Conservation (phyloP, 2,888 invertebrate genomes). For the Eupithecia abbreviata region DNA sequence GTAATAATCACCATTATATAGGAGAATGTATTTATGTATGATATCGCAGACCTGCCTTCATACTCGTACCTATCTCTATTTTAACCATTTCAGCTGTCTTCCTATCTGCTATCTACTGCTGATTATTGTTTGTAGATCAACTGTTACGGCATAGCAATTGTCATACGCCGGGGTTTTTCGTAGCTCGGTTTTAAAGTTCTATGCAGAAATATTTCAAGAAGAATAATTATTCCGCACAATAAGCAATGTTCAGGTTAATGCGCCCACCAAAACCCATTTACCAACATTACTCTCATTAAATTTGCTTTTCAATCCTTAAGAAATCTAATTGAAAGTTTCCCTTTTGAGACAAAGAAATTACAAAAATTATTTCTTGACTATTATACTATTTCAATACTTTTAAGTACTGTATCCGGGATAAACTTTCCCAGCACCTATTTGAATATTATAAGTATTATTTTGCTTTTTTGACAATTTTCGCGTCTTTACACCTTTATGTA, state of each 20-base stretch:
- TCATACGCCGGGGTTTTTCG: background rate
- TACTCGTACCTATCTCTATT: too few species aligned
- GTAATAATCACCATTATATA: too few species aligned
- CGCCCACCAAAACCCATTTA: constrained; percentile 31
- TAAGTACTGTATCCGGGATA: constrained; percentile 21
- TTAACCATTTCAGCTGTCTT: too few species aligned
- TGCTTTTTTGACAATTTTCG: too few species aligned
- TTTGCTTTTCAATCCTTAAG: constrained; percentile 36
- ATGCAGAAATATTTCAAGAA: background rate
- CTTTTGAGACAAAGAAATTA: constrained; percentile 39
- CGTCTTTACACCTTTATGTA: too few species aligned
- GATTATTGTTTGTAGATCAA: background rate
- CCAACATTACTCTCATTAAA: constrained; percentile 34
- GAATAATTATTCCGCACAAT: constrained; percentile 18
- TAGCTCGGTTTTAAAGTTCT: background rate
- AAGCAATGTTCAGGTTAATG: constrained; percentile 22
- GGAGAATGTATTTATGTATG: too few species aligned
- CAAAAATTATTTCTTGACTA: too few species aligned
- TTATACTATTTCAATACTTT: too few species aligned
- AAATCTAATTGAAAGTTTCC: constrained; percentile 20
- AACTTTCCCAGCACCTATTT: too few species aligned
- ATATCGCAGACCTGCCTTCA: too few species aligned
- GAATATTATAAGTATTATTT: too few species aligned
- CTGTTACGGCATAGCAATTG: background rate
- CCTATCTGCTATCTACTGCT: too few species aligned